Conservation (phyloP, 2,888 invertebrate species). For the Cheiracanthium punctorium region DNA sequence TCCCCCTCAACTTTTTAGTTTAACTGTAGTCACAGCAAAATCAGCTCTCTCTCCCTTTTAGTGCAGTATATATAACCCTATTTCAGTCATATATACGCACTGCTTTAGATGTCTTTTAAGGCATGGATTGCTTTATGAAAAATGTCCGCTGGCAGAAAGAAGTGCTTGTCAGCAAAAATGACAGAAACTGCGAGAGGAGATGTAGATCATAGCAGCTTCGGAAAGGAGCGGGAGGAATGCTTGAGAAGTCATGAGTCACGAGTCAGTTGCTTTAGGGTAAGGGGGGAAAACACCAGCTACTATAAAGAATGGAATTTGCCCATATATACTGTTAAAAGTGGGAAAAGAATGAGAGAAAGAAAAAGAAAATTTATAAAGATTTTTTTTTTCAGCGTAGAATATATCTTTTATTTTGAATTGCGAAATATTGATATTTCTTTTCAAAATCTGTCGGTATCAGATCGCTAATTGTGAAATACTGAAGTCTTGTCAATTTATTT, state of each 20-base stretch:
- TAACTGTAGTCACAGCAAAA: no score
- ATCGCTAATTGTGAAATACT: no score
- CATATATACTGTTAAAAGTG: no score
- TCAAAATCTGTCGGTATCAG: no score
- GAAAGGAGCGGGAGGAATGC: not conserved
- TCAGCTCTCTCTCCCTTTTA: not conserved
- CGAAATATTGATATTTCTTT: no score
- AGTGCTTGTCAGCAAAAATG: constrained; percentile 10
- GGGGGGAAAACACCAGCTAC: not conserved
- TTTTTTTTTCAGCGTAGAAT: no score
- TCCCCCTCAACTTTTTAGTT: no score
- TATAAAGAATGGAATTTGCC: not conserved
- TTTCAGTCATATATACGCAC: constrained; percentile 2
- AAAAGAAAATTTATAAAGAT: no score
- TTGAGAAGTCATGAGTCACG: constrained; percentile 10
- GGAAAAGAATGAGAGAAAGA: no score
- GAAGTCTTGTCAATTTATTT: no score
- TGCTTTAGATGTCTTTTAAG: constrained; percentile 3
- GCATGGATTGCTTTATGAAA: constrained; percentile 15
- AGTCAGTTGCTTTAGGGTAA: not conserved
- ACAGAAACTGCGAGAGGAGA: not conserved
- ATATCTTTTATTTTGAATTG: no score
- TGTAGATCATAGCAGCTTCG: constrained; percentile 1
- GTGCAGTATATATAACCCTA: not conserved
- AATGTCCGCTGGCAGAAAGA: not conserved